Evolutionary conservation across 2,888 invertebrate genomes (phyloP).

Genomic region (Dolomedes plantarius): DNA sequence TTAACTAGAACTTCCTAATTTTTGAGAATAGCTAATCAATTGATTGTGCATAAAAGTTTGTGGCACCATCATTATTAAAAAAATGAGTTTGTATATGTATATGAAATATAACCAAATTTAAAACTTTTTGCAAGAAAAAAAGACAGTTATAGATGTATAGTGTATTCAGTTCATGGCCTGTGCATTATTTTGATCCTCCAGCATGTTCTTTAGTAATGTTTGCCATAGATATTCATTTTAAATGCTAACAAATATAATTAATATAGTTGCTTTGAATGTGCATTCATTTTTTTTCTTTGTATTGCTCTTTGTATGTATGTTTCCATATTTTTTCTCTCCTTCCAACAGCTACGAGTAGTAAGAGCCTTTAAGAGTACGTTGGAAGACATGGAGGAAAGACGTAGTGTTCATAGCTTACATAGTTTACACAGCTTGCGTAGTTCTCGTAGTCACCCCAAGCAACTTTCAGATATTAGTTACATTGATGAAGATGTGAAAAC

Average conservation of each 20-base stretch:
- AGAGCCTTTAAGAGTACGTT: conserved; percentile 99
- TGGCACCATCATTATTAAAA: no score
- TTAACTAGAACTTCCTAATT: neutral
- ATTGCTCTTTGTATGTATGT: conserved; percentile 75
- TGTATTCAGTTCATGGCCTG: conserved; percentile 3
- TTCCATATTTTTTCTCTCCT: conserved; percentile 72
- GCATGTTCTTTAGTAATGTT: conserved; percentile 27
- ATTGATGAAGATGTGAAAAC: conserved; percentile 83
- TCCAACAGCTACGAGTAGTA: conserved; percentile 98
- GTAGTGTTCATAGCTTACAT: conserved; percentile 97
- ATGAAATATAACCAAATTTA: no score
- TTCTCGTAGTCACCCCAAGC: conserved; percentile 86
- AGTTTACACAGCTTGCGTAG: conserved; percentile 87
- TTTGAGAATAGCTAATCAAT: no score
- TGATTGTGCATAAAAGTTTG: no score
- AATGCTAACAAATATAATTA: conserved; percentile 4
- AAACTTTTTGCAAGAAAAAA: no score
- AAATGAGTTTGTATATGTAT: no score
- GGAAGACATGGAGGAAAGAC: conserved; percentile 99
- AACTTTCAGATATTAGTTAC: conserved; percentile 89
- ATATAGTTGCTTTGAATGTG: conserved; percentile 43
- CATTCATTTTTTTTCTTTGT: conserved; percentile 38
- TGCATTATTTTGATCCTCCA: neutral
- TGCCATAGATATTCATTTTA: conserved; percentile 24
- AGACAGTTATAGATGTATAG: no score